A percentile compares a stretch with the other conserved stretches of the same genome.
Conservation (phyloP, 2,797 vertebrate genomes). For the Esox lucius region DNA sequence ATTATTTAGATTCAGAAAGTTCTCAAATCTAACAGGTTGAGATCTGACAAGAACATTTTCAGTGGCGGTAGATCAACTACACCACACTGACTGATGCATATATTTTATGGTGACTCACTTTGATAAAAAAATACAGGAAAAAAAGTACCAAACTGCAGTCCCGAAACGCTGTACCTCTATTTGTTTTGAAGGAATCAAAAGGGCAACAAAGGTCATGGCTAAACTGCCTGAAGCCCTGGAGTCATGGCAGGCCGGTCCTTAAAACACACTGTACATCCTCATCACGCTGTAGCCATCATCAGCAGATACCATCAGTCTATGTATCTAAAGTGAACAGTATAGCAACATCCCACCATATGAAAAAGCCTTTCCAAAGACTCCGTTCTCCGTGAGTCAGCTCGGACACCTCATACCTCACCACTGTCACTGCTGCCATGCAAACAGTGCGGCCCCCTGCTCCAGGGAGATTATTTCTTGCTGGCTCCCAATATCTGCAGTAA, state of each 20-base stretch:
- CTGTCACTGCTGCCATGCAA: neutral
- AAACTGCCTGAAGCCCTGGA: neutral
- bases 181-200: neutral
- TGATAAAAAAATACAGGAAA: neutral
- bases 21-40: neutral
- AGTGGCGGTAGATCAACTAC: conserved; percentile 48
- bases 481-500: conserved; percentile 56
- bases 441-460: conserved; percentile 17
- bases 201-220: neutral
- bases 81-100: conserved; percentile 59
- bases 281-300: neutral
- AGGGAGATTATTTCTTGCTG: conserved; percentile 40
- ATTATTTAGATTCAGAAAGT: neutral
- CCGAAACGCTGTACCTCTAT: neutral
- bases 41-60: conserved; percentile 46
- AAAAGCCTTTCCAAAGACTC: neutral
- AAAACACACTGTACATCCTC: conserved; percentile 2
- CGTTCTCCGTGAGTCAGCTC: neutral
- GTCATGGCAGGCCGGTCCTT: neutral
- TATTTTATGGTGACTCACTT: conserved; percentile 47
- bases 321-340: neutral
- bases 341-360: neutral
- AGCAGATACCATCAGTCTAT: neutral
- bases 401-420: neutral
- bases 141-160: neutral